A percentile compares a stretch with the other conserved stretches of the same genome.
Conservation (phyloP, 2,888 invertebrate species). For the Orchestes rusci region DNA sequence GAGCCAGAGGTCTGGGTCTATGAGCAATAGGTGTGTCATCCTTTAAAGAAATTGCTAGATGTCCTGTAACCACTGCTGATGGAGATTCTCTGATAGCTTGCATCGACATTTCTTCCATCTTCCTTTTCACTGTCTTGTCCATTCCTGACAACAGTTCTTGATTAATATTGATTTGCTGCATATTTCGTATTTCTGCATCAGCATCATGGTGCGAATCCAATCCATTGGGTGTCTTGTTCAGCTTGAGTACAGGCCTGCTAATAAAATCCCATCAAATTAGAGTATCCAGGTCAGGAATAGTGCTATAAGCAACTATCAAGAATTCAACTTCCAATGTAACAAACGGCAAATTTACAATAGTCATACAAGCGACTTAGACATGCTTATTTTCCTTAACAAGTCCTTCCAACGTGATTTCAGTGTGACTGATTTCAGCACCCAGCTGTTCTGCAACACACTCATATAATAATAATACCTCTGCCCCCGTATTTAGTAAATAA, state of each 20-base stretch:
- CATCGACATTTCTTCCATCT: slow-evolving; percentile 2
- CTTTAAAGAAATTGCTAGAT: not conserved
- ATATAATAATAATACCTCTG: slow-evolving; percentile 11
- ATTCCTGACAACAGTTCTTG: slow-evolving; percentile 5
- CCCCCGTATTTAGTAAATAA: slow-evolving; percentile 8
- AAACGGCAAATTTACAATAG: slow-evolving; percentile 15
- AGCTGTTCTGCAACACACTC: slow-evolving; percentile 4
- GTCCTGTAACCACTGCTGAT: slow-evolving; percentile 3
- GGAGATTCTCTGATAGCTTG: slow-evolving; percentile 6
- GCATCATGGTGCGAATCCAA: slow-evolving; percentile 2
- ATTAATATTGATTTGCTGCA: not conserved
- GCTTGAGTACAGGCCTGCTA: slow-evolving; percentile 4
- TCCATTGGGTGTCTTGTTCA: slow-evolving; percentile 1
- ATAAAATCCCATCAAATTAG: slow-evolving; percentile 26
- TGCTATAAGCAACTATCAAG: slow-evolving; percentile 13
- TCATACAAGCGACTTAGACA: slow-evolving; percentile 14
- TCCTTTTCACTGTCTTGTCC: no score
- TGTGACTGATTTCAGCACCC: not conserved
- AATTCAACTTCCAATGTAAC: no score
- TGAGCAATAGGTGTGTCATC: no score
- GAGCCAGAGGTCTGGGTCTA: not conserved
- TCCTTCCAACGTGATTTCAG: no score
- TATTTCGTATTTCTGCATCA: slow-evolving; percentile 1
- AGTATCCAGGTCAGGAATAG: slow-evolving; percentile 15
- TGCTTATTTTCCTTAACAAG: slow-evolving; percentile 14